A percentile compares a stretch with the other conserved stretches of the same genome.
These are phyloP conservation scores for Reticulitermes lucifugus DNA, from an alignment of 2,888 invertebrate genomes.

Conservation along the genomic window DNA sequence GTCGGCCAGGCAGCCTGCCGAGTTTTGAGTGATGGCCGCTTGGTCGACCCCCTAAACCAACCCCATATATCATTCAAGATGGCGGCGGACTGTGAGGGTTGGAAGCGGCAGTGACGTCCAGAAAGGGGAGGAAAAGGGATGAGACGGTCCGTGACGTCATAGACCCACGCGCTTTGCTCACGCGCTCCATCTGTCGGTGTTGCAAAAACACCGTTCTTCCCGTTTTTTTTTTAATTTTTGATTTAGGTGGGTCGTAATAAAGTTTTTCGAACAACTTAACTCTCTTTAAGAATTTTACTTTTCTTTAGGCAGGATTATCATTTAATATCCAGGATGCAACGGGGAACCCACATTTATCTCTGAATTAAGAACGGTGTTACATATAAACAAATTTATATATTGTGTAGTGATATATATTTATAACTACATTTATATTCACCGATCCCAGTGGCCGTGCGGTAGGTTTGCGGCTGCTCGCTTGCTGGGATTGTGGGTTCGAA, in stretches of 20 bases:
- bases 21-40: conserved; percentile 69
- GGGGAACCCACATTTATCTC: too few species aligned
- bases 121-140: conserved; percentile 55
- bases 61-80: conserved; percentile 71
- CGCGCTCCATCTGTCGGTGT: conserved; percentile 20
- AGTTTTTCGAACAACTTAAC: background rate
- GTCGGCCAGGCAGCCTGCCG: conserved; percentile 33
- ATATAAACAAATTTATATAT: too few species aligned
- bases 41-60: conserved; percentile 69
- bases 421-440: too few species aligned
- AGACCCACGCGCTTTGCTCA: conserved; percentile 14
- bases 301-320: too few species aligned
- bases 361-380: too few species aligned
- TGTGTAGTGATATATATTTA: too few species aligned
- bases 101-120: conserved; percentile 36
- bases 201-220: background rate
- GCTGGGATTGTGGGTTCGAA: too few species aligned
- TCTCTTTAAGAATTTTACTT: too few species aligned
- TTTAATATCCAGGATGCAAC: too few species aligned
- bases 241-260: background rate
- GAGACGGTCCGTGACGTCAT: conserved; percentile 54
- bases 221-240: background rate
- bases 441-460: too few species aligned
- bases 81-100: conserved; percentile 58
- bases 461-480: too few species aligned